These are phyloP conservation scores for Petrocephalus zakoni DNA, from an alignment of 2,113 vertebrate genomes.

Conservation along the genomic window DNA sequence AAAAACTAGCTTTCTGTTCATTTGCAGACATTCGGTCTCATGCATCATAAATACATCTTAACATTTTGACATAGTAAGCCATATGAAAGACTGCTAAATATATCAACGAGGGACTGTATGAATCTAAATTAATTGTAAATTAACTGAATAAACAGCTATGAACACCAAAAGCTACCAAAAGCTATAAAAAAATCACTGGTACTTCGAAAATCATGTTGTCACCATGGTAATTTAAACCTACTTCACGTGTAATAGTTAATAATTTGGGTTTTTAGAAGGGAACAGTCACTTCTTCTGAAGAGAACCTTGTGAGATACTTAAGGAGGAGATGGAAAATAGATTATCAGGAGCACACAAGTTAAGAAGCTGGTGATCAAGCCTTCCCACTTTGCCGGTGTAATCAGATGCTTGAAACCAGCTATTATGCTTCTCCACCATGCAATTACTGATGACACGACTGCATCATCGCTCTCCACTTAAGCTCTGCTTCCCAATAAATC, in stretches of 20 bases:
- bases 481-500: not conserved
- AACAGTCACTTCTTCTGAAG: not conserved
- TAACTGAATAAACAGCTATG: not conserved
- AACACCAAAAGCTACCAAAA: not conserved
- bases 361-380: not conserved
- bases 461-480: slow-evolving; percentile 1
- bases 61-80: not conserved
- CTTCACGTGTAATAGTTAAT: not conserved
- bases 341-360: not conserved
- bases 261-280: not conserved
- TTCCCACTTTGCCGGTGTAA: not conserved
- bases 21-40: not conserved
- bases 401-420: not conserved
- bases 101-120: not conserved
- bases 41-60: not conserved
- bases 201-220: not conserved
- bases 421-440: not conserved
- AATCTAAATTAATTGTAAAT: not conserved
- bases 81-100: not conserved
- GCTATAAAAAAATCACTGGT: not conserved
- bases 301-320: not conserved
- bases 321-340: slow-evolving; percentile 8
- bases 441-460: not conserved
- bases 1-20: too few species aligned
- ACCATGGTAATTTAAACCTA: not conserved